Conservation (phyloP, 2,888 invertebrate species). For the Agonopterix arenella region DNA sequence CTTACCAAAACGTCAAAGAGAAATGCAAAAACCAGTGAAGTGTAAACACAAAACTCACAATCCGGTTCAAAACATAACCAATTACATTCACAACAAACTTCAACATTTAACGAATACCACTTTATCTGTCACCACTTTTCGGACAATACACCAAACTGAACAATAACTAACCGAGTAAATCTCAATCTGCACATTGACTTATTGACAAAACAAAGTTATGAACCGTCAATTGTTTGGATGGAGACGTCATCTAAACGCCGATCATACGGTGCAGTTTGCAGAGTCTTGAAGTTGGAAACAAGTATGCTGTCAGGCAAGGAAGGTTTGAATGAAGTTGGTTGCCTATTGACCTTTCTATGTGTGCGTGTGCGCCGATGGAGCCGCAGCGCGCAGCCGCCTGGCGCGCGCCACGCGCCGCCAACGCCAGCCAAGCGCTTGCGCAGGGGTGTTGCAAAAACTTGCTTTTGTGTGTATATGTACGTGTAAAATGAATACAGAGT, state of each 20-base stretch:
- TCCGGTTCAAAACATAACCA: conserved; percentile 12
- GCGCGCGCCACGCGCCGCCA: too few species aligned
- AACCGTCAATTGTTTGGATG: conserved; percentile 42
- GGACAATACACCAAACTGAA: background rate
- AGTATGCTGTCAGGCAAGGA: conserved; percentile 26
- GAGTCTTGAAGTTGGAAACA: conserved; percentile 54
- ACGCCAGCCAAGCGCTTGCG: background rate
- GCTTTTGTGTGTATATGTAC: background rate
- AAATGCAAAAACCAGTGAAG: background rate
- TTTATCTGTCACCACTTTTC: background rate
- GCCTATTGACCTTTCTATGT: conserved; percentile 33
- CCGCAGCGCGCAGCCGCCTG: background rate
- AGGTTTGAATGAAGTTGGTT: conserved; percentile 62
- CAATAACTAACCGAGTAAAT: background rate
- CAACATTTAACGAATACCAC: background rate
- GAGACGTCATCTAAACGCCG: conserved; percentile 58
- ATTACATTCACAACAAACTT: conserved; percentile 7
- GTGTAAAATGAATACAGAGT: too few species aligned
- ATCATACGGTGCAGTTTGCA: conserved; percentile 49
- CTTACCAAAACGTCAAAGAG: too few species aligned
- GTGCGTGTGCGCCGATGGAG: conserved; percentile 20
- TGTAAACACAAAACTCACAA: conserved; percentile 2
- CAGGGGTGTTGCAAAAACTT: conserved; percentile 7
- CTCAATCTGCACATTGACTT: conserved; percentile 21
- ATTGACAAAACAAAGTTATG: conserved; percentile 63